Evolutionary conservation across 2,113 vertebrate genomes (phyloP), one percentile per base, ranked within the genome.

Genomic region (Puma concolor): DNA sequence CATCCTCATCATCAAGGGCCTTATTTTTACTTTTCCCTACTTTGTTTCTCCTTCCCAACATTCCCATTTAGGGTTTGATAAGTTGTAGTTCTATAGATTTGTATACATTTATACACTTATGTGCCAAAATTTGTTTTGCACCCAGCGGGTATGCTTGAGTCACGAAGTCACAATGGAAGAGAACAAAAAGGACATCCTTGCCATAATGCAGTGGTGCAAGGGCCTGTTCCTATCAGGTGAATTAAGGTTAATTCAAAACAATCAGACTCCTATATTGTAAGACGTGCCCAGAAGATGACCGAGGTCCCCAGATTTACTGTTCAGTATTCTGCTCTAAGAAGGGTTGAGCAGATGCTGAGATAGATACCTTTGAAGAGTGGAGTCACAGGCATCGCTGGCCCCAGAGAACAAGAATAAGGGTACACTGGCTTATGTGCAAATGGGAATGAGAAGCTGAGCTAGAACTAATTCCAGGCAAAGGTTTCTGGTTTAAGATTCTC

Each of bases 21-120:
- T 95, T 69, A 66, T 67, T 88, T 95, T 92, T 71, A 50, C 27
- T 38, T 66, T 94, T 91, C 9, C 11, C 54, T 25, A 66, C 74
- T 83, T 95, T 12, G 36, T 33, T 80, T 89, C 80, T 48, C 91
- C 8, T 88, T 88, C 48, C 57, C 60, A 91, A 0, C 36, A 33
- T 38, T 57, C 23, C 4, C 60, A 38, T 38, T 21, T 94, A 82
- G 57, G 38, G 67, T 72, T 93, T 50, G 69, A 52, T 69, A 84
- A 91, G 54, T 31, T 52, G 2, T 36, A 16, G 12, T 52, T 54
- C 11, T 50, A 29, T 4, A 33, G 7, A 50, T 88, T 69, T 66
- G 3, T 63, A 4, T 91, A 72, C 19, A 31, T 80, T 38, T 71
- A 29, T 33, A 63, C 48, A 33, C 92, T 88, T 8, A 87, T 14